Percentiles rank a stretch among this genome's conserved stretches.
These are phyloP conservation scores for Columba guinea DNA, from an alignment of 2,797 vertebrate genomes.

Conservation along the genomic window DNA sequence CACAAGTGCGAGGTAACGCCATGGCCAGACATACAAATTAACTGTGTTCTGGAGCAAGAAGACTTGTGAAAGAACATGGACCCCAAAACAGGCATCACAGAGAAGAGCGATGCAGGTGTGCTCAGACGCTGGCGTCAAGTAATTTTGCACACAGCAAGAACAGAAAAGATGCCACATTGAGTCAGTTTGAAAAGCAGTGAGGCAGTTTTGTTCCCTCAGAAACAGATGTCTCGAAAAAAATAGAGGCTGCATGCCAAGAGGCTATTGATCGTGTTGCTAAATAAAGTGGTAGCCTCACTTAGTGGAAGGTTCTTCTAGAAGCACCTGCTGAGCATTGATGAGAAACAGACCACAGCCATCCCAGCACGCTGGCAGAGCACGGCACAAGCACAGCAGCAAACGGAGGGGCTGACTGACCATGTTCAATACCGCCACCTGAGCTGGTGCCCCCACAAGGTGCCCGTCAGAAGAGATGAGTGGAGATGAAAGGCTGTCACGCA, in stretches of 20 bases:
- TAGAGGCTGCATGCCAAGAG: neutral
- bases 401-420: neutral
- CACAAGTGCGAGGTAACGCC: neutral
- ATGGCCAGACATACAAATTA: neutral
- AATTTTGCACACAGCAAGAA: neutral
- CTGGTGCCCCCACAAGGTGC: neutral
- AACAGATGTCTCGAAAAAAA: neutral
- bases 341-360: neutral
- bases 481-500: neutral
- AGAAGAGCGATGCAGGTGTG: neutral
- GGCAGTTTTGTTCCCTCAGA: neutral
- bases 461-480: neutral
- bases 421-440: neutral
- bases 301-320: neutral
- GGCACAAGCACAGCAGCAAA: neutral
- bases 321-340: neutral
- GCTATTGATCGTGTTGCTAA: neutral
- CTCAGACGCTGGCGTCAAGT: neutral
- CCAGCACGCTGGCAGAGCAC: fast-evolving
- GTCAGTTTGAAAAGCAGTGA: neutral
- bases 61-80: fast-evolving
- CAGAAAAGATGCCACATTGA: neutral
- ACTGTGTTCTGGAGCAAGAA: neutral
- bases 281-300: neutral
- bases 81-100: fast-evolving